Conservation (phyloP, 2,888 invertebrate species). For the Pyrochroa serraticornis region DNA sequence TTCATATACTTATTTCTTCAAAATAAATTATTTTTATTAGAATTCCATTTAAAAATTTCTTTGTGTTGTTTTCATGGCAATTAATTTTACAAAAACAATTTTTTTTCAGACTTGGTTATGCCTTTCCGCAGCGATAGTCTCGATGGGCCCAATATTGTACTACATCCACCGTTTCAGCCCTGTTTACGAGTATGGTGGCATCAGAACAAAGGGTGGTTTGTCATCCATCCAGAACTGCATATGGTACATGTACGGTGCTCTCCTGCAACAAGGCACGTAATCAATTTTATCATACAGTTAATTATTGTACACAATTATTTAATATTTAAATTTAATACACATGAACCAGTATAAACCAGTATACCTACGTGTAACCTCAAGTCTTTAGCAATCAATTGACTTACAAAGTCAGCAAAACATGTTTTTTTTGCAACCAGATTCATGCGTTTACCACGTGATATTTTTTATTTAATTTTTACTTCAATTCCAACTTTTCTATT, state of each 20-base stretch:
- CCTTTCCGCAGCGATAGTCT: slow-evolving; percentile 72
- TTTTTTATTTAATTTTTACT: no score
- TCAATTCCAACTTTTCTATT: slow-evolving; percentile 2
- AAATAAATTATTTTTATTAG: no score
- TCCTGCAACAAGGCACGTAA: slow-evolving; percentile 80
- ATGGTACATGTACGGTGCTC: slow-evolving; percentile 90
- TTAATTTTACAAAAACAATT: slow-evolving; percentile 8
- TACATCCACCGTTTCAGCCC: slow-evolving; percentile 76
- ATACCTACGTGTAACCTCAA: no score
- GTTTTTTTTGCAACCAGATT: neutral
- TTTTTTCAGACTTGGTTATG: slow-evolving; percentile 80
- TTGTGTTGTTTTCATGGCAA: neutral
- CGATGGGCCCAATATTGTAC: slow-evolving; percentile 81
- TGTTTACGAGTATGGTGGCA: slow-evolving; percentile 69
- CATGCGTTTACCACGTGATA: no score
- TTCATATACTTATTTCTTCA: no score
- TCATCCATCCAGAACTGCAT: slow-evolving; percentile 74
- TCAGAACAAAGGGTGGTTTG: slow-evolving; percentile 63
- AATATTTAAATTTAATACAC: neutral
- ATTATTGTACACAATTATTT: neutral
- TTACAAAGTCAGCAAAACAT: neutral
- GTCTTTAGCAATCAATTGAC: no score
- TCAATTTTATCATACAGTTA: neutral
- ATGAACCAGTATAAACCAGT: neutral
- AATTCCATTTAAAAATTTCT: no score